phyloP scores from a whole-genome alignment of 1,140 invertebrate species.

The Drosophila sproati region DNA sequence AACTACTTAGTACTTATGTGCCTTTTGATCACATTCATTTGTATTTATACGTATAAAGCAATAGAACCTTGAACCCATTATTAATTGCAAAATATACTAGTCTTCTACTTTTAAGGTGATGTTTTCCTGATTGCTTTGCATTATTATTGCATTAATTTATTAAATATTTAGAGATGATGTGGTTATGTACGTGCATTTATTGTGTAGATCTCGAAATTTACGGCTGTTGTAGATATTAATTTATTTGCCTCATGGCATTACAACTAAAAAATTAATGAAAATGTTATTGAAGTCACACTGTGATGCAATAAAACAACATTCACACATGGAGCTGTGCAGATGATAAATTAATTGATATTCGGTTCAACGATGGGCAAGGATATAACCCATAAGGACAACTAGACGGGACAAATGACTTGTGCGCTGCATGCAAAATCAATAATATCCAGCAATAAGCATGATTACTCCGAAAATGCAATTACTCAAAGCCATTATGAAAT shows the following conservation, averaged over 20 bases:
- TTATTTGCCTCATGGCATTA: neutral
- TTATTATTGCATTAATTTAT: neutral
- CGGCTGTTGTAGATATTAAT: neutral
- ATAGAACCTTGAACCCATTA: no score
- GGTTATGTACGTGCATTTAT: neutral
- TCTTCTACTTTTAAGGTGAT: neutral
- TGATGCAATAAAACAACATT: neutral
- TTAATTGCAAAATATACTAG: conserved; percentile 1
- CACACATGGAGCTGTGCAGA: conserved; percentile 2
- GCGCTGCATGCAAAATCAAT: neutral
- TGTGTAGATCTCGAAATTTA: neutral
- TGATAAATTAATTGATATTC: conserved; percentile 9
- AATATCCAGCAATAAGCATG: neutral
- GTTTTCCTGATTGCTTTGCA: neutral
- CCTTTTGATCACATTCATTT: no score
- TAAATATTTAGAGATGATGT: neutral
- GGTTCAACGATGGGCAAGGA: neutral
- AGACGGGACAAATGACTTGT: neutral
- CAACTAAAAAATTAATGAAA: neutral
- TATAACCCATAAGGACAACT: neutral
- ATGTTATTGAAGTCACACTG: neutral
- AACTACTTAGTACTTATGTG: no score
- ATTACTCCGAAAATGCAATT: neutral
- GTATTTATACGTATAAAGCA: no score
- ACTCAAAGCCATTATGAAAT: neutral